Base-by-base conservation (phyloP, 2,113 vertebrate species). In the Camelus dromedarius region DNA sequence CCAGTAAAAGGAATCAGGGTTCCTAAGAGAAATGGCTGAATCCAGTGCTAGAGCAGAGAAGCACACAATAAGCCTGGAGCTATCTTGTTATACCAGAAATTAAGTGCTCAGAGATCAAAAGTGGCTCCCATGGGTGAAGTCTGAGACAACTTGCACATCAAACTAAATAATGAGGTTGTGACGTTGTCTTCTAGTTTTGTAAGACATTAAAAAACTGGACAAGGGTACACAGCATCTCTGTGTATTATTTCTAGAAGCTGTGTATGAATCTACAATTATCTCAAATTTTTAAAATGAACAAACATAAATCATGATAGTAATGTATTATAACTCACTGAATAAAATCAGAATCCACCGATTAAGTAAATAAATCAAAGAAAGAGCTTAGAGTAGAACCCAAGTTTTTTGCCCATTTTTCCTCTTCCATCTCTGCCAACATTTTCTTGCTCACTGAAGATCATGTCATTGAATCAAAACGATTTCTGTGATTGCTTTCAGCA, bases 81-180 rank as follows among this genome's bases (percentile, higher is more conserved):
- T 77, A 67, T 76, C 11, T 91, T 88, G 13, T 67, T 62, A 38
- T 82, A 20, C 42, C 64, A 86, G n/a, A 93, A 96, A 86, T 69
- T 79, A 93, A 52, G 8, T 60, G 24, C 20, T 88, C 64, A 66
- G 93, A 92, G 35, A 88, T 54, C 48, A 79, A 93, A 94, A 85
- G 76, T 19, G 13, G 24, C 46, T 76, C 66, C 35, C 58, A n/a
- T 11, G 54, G 24, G 7, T 91, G 20, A 89, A 73, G 22, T 58
- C n/a, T n/a, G 32, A 48, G 42, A 69, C n/a, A 91, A 93, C 48
- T 19, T 67, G 32, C 42, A 32, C 14, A 58, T 28, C 32, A 70
- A 70, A 89, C 70, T 73, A 86, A 94, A 62, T 52, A 66, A 35
- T 32, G n/a, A 95, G 32, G 13, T 38, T 60, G 16, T 66, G 19